Evolutionary conservation across 2,797 vertebrate genomes (phyloP), one percentile per base, ranked within the genome.

Genomic region (Antrozous pallidus): DNA sequence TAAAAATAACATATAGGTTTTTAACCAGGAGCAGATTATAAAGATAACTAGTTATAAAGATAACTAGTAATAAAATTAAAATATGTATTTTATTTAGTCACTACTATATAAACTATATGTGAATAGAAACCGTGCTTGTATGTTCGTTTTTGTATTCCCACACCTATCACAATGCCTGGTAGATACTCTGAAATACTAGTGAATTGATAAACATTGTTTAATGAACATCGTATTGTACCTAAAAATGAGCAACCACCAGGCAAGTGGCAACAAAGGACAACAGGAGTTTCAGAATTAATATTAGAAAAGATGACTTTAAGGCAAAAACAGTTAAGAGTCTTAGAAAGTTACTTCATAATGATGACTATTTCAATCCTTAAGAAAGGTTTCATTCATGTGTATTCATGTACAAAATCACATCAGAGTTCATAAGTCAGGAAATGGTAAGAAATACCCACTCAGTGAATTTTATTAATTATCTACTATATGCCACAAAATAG

Each of bases 261-360:
- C 8, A 56, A 91, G 33, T 42, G 16, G 11, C 56, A 36, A 88
- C 77, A 80, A 80, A 88, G 54, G 58, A 31, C 75, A 85, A 61
- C 42, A 88, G 12, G 14, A 1, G 36, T 54, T 56, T 80, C 61
- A 85, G n/a, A 92, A 71, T 38, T 91, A 74, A 84, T 79, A 24
- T 38, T 61, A 77, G 77, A 20, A 95, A 92, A 51, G 49, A 73
- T 54, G 33, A 61, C 51, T 83, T 87, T 42, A 89, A 80, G 58
- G 17, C n/a, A 70, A 73, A 88, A 90, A 75, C 3, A 71, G 24
- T 75, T 67, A 40, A 24, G 31, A 94, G 56, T 88, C 58, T 54
- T 75, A 69, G 67, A 87, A 88, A 88, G 10, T 75, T 94, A 73
- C 38, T 88, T 94, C 93, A 85, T 51, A 80, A 58, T 80, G 58